Base-by-base conservation (phyloP, 2,797 vertebrate species). In the Tenualosa ilisha region DNA sequence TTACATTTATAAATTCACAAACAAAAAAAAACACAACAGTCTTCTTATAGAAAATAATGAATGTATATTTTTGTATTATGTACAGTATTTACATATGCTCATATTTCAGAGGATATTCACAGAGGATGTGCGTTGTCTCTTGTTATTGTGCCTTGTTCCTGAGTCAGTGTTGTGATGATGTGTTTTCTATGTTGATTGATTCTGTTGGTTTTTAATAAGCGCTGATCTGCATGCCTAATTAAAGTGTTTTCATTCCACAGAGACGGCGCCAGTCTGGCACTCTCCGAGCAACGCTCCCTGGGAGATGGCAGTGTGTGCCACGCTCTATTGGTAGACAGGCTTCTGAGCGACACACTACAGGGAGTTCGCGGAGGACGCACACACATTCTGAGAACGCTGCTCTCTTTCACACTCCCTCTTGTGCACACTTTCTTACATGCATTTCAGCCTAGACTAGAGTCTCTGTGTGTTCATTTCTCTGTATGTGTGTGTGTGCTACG, bases 191-290 rank as follows among this genome's bases (percentile, higher is more conserved):
- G 31, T 22, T 75, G 68, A 75, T 40, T 40, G 37, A 75, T 75
- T 75, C 6, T 75, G 68, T 40, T 75, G 26, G 0, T 40, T 72
- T 72, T 40, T 65, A 65, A 65, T 65, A 37, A 72, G 26, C 12
- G 26, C 65, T 72, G 31, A 40, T 20, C 31, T 40, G 68, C 37
- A 17, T 75, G 68, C 43, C 37, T 75, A 40, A 75, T 75, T 75
- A 75, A 6, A 43, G 37, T 17, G 68, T 75, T 43, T 26, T 9
- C 6, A 37, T 31, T 68, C 63, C 37, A 7, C 68, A 7, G 68
- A 75, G 68, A 75, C 31, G 68, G 15, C 15, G 68, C 68, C 68
- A 40, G 68, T 75, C 68, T 43, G 68, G 68, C 68, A 75, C n/a
- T 63, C 59, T 63, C 59, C 6, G 54, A 56, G 54, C 54, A 43